phyloP scores from a whole-genome alignment of 2,113 vertebrate species.

The Pollachius pollachius region DNA sequence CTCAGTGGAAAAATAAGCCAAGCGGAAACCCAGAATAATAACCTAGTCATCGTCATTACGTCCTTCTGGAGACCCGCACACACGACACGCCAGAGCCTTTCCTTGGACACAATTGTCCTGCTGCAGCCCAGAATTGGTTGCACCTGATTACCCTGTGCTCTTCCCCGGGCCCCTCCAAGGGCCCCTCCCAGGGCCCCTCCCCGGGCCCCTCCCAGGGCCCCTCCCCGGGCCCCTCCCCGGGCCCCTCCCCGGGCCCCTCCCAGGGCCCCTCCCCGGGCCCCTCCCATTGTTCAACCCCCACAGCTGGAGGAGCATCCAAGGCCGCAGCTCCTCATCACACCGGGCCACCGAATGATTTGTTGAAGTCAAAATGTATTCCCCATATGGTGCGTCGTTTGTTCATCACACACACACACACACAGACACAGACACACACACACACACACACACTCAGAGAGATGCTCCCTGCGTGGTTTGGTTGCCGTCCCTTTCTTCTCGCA shows the following conservation, averaged over 20 bases:
- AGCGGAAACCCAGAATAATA: no score
- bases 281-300: constrained; percentile 57
- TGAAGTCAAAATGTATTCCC: constrained; percentile 63
- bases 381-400: constrained; percentile 52
- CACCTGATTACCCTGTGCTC: constrained; percentile 26
- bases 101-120: not conserved
- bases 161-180: constrained; percentile 42
- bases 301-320: constrained; percentile 53
- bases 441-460: constrained; percentile 13
- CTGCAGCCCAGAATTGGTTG: not conserved
- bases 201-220: constrained; percentile 16
- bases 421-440: constrained; percentile 16
- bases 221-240: constrained; percentile 43
- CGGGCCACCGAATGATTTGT: constrained; percentile 62
- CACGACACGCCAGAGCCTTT: not conserved
- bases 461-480: constrained; percentile 14
- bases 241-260: constrained; percentile 29
- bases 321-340: constrained; percentile 46
- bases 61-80: no score
- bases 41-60: no score
- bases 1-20: no score
- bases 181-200: constrained; percentile 19
- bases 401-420: constrained; percentile 10
- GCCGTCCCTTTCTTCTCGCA: constrained; percentile 28
- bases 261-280: constrained; percentile 13